Base-by-base conservation (phyloP, 2,797 vertebrate genomes). In the Xenops minutus region DNA sequence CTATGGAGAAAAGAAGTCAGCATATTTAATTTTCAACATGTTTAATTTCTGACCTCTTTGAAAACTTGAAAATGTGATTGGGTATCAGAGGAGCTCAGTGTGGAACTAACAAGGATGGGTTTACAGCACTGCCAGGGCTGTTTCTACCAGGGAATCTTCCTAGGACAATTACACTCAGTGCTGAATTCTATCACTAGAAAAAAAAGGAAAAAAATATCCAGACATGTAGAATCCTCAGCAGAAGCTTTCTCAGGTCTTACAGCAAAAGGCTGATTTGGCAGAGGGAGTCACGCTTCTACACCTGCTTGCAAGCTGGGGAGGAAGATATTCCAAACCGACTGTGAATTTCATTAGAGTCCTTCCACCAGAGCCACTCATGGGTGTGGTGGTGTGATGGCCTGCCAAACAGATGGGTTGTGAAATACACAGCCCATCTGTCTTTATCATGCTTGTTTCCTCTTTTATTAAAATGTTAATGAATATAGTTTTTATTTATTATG, bases 381-480 rank as follows among this genome's bases (percentile, higher is more conserved):
- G 97, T 93, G 97, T 95, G 97, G 96, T 76, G 90, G 41, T 75
- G 74, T 91, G 87, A 93, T 88, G 96, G 96, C 78, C 96, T 94
- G 95, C 97, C 96, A 95, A 94, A 74, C 98, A 98, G 97, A 98
- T 97, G 97, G 97, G 96, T 93, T 95, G 93, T 92, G 86, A 91
- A 93, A 96, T 92, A 73, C 94, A 88, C 88, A 96, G 94, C 97
- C 97, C 97, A 97, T 98, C 97, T 97, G 97, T 98, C 97, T 98
- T 96, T 95, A 97, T 97, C 98, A 93, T 89, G 96, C 97, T 97
- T 96, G 92, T 97, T 98, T 97, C 97, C 97, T 97, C 97, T 97
- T 98, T 97, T 98, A 98, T 98, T 97, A 98, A 98, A 97, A 98
- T 97, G 97, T 97, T 98, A 98, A 98, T 97, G 97, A 97, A 97